Evolutionary conservation across 2,797 vertebrate species (phyloP), one percentile per base, ranked within the genome.

Genomic region (Mormyrops attenuatus): DNA sequence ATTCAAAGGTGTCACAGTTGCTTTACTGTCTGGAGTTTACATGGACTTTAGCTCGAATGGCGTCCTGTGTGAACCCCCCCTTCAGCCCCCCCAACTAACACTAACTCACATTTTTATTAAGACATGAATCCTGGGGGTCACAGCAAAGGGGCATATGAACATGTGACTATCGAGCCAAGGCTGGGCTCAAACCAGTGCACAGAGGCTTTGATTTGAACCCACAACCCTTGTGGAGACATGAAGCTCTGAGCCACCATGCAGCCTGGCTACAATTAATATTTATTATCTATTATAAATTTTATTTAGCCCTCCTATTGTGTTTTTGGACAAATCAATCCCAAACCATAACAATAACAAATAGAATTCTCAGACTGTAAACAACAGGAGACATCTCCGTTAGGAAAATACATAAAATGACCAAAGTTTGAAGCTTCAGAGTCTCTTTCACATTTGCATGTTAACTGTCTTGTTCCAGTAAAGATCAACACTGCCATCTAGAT

Each of bases 401-500:
- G 63, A 34, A 69, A 69, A 69, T 34, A 69, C 30, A 13, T 73
- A 34, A 73, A 13, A 69, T 69, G 63, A 69, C 26, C 26, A 4
- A 34, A 73, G 30, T 5, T 34, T 73, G 5, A 73, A 73, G 66
- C 30, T 73, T 13, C 26, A 69, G 26, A 15, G 63, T 15, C 63
- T 34, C 63, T 30, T 66, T 66, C 63, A 66, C 26, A 69, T 34
- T 69, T 69, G 73, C 17, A 1, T 41, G 15, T 44, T n/a, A n/a
- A 3, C 38, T 20, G 38, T 55, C 13, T 73, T 15, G 8, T 73
- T 73, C 63, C 3, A 85, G 86, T n/a, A 47, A 91, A 91, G 93
- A 92, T 49, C 92, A 94, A 94, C 92, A 94, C 91, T 93, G 93
- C 92, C 94, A 91, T 91, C 93, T 93, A 92, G 90, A 91, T 85